Base-by-base conservation (phyloP, 2,888 invertebrate species). In the Galeruca laticollis region DNA sequence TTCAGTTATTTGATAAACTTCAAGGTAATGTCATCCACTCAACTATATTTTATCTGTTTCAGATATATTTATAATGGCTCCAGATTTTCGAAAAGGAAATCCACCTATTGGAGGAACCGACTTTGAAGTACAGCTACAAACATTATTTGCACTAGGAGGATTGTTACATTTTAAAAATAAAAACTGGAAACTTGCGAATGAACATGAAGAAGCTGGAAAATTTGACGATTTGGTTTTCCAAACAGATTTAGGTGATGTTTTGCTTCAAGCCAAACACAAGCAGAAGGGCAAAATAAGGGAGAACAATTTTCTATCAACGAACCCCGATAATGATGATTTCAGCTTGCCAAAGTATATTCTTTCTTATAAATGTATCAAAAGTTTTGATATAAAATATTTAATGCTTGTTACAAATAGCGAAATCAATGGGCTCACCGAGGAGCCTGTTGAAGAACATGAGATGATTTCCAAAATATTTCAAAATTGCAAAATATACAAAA, bases 11-110 rank as follows among this genome's bases (percentile, higher is more conserved):
- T n/a, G n/a, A n/a, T n/a, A n/a, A n/a, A n/a, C n/a, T n/a, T n/a
- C n/a, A n/a, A n/a, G n/a, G n/a, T n/a, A n/a, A n/a, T n/a, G n/a
- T n/a, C n/a, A n/a, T n/a, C n/a, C n/a, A n/a, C n/a, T n/a, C n/a
- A n/a, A n/a, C n/a, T n/a, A n/a, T n/a, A n/a, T n/a, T 33, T 33
- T 33, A 33, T 6, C 9, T 33, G 33, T 33, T 33, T 6, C 33
- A 33, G 33, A n/a, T n/a, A n/a, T n/a, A 33, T 33, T 33, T 33
- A 61, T 64, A 57, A 65, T 72, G 56, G 51, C 51, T 37, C 26
- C 60, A 26, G 60, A 47, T 31, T 60, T n/a, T 11, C 31, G 26
- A 15, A 60, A 60, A 31, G 13, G 11, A 18, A 6, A 20, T 43
- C 2, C 47, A 6, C 15, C 49, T 31, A 15, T 31, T 0, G 60